Percentiles rank a stretch among this genome's conserved stretches.
phyloP scores from a whole-genome alignment of 2,888 invertebrate species.

The Tetragonula carbonaria region DNA sequence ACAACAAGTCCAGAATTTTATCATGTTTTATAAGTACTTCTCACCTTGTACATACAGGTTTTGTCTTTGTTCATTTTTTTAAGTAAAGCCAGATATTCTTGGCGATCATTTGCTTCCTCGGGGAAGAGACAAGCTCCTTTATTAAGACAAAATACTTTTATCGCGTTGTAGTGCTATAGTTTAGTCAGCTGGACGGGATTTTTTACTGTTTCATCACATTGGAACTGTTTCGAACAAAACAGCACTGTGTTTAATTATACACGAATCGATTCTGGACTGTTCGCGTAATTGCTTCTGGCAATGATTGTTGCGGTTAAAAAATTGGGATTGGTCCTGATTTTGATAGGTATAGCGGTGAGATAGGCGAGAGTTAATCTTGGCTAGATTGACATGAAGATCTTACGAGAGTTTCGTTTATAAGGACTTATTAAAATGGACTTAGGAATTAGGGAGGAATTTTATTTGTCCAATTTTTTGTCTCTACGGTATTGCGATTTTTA shows the following conservation, averaged over 20 bases:
- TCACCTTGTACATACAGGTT: neutral
- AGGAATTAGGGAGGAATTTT: neutral
- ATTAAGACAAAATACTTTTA: neutral
- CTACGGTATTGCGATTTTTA: too few species aligned
- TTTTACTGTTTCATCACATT: neutral
- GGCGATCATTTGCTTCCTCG: neutral
- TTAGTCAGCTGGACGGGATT: neutral
- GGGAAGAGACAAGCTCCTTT: too few species aligned
- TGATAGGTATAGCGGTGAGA: neutral
- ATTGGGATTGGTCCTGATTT: neutral
- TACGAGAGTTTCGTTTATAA: neutral
- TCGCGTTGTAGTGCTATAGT: neutral
- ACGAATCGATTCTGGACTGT: neutral
- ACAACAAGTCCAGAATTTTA: neutral
- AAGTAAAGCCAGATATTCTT: rapidly evolving
- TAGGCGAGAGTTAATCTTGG: neutral
- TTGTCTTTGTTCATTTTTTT: neutral
- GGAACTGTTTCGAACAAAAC: neutral
- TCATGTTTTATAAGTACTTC: neutral
- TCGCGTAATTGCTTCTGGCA: neutral
- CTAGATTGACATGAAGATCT: neutral
- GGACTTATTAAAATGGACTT: neutral
- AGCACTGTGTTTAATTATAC: neutral
- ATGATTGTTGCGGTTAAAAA: too few species aligned
- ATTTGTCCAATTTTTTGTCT: too few species aligned